Percentiles rank a stretch among this genome's conserved stretches.
These are phyloP conservation scores for Sesamia inferens DNA, from an alignment of 2,888 invertebrate genomes.

Conservation along the genomic window DNA sequence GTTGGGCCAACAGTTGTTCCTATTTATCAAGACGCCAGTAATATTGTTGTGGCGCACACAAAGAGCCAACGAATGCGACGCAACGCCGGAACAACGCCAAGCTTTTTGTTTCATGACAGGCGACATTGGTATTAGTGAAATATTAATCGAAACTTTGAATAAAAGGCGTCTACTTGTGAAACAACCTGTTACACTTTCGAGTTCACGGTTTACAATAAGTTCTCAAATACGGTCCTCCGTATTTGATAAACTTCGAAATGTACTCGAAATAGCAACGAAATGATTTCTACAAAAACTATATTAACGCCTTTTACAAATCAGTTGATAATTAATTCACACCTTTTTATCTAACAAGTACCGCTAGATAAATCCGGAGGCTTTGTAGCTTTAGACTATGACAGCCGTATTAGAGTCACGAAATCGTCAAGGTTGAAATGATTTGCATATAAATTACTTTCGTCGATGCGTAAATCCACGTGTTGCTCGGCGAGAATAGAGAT, in stretches of 20 bases:
- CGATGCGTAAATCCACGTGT: constrained; percentile 89
- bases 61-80: constrained; percentile 76
- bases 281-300: constrained; percentile 35
- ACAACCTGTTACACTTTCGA: constrained; percentile 32
- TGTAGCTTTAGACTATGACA: constrained; percentile 76
- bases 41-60: constrained; percentile 85
- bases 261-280: constrained; percentile 19
- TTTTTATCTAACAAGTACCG: constrained; percentile 71
- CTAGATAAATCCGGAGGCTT: constrained; percentile 76
- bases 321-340: constrained; percentile 71
- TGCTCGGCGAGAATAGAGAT: constrained; percentile 87
- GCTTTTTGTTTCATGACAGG: constrained; percentile 83
- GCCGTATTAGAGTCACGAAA: constrained; percentile 85
- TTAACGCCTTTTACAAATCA: constrained; percentile 51
- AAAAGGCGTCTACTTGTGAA: constrained; percentile 34
- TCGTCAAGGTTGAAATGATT: constrained; percentile 87
- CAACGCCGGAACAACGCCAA: constrained; percentile 74
- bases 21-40: constrained; percentile 89
- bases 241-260: constrained; percentile 25
- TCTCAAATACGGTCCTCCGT: no score
- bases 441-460: constrained; percentile 89
- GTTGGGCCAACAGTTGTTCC: constrained; percentile 87
- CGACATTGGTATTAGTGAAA: constrained; percentile 82
- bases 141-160: constrained; percentile 74
- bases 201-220: constrained; percentile 6